phyloP scores from a whole-genome alignment of 2,888 invertebrate species.

The Polymixis lichenea region DNA sequence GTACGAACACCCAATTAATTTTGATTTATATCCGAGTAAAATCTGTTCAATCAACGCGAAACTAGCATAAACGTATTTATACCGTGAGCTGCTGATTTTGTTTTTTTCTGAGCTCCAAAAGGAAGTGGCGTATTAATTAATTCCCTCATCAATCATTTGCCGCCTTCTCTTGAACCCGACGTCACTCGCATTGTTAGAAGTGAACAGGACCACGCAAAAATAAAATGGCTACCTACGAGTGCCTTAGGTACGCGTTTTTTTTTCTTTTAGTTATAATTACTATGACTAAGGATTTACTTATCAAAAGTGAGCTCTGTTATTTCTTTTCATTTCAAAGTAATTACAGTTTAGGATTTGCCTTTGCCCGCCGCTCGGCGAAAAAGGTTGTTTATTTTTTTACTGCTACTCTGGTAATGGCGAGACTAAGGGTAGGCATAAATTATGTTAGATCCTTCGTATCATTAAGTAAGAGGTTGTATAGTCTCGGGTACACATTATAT shows the following conservation, averaged over 20 bases:
- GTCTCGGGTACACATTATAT: neutral
- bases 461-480: constrained; percentile 44
- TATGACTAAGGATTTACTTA: constrained; percentile 51
- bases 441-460: constrained; percentile 45
- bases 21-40: constrained; percentile 57
- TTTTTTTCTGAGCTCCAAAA: constrained; percentile 80
- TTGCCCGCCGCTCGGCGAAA: constrained; percentile 42
- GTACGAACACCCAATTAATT: constrained; percentile 55
- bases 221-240: constrained; percentile 66
- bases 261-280: constrained; percentile 54
- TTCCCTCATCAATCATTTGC: constrained; percentile 86
- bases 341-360: constrained; percentile 53
- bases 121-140: constrained; percentile 87
- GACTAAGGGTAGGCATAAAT: constrained; percentile 44
- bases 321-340: constrained; percentile 58
- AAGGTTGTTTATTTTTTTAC: constrained; percentile 55
- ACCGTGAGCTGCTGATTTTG: constrained; percentile 73
- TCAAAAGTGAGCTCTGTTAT: constrained; percentile 48
- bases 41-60: constrained; percentile 69
- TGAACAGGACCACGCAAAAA: constrained; percentile 73
- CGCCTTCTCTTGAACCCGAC: constrained; percentile 79
- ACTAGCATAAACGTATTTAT: constrained; percentile 75
- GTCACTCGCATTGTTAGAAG: constrained; percentile 84
- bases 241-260: constrained; percentile 48
- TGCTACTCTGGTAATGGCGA: constrained; percentile 41